Evolutionary conservation across 2,888 invertebrate species (phyloP).

Genomic region (Therioaphis trifolii): DNA sequence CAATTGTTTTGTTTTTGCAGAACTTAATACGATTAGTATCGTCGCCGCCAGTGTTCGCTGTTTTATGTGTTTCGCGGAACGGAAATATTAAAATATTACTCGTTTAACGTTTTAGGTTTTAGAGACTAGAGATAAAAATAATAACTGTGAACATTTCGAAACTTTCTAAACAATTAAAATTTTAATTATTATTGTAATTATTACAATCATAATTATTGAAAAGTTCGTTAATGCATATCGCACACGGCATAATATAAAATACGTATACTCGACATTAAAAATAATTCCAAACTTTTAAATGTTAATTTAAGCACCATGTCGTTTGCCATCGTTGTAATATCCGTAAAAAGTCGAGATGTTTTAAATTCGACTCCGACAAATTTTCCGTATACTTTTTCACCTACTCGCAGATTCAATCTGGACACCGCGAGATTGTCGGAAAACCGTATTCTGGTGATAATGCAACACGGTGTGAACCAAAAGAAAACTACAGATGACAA

Average conservation of each 20-base stretch:
- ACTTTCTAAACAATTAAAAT: conserved; percentile 8
- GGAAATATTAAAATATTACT: too few species aligned
- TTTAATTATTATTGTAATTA: conserved; percentile 13
- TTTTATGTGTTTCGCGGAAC: too few species aligned
- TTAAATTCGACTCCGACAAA: not conserved
- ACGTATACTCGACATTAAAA: conserved; percentile 22
- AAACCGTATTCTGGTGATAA: too few species aligned
- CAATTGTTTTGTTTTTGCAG: too few species aligned
- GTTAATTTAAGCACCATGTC: conserved; percentile 29
- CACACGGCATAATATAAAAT: not conserved
- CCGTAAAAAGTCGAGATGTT: conserved; percentile 9
- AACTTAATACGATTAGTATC: too few species aligned
- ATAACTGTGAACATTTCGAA: conserved; percentile 14
- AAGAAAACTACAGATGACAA: too few species aligned
- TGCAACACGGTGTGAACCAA: too few species aligned
- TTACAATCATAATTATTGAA: conserved; percentile 25
- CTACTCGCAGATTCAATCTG: too few species aligned
- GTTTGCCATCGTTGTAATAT: conserved; percentile 2
- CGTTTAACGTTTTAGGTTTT: too few species aligned
- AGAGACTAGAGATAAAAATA: not conserved
- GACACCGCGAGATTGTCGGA: too few species aligned
- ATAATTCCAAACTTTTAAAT: conserved; percentile 30
- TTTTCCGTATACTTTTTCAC: not conserved
- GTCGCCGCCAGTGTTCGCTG: too few species aligned
- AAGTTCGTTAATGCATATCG: not conserved